Evolutionary conservation across 2,113 vertebrate species (phyloP), one percentile per base, ranked within the genome.

Genomic region (Saiga tatarica): DNA sequence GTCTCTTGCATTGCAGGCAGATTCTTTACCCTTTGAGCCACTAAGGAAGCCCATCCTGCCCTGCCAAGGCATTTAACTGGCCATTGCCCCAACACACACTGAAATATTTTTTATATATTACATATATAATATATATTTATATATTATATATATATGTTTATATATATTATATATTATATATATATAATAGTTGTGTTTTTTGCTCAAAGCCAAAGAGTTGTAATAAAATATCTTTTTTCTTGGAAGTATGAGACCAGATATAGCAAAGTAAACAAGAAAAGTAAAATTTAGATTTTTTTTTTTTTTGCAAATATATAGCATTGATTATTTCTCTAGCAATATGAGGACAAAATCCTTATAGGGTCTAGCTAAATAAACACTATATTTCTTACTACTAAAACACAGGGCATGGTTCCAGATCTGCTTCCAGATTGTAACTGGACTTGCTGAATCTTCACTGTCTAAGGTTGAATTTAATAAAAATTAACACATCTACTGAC

Each of bases 401-500:
- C 91, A 25, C 17, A 98, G 71, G 74, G 71, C 53, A n/a, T 92
- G 7, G 62, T 82, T 95, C 53, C 76, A 93, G 33, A 82, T 83
- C 53, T 92, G 57, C 53, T 95, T 92, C 87, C 25, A 93, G 30
- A 36, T 95, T 30, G 53, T 45, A 74, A 47, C 39, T 62, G 88
- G 50, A 52, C 13, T 62, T 97, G 55, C 74, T 81, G 67, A 95
- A 97, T 23, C 71, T 98, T 91, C 93, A 96, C 47, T 95, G 59
- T 39, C 17, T 33, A 84, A 97, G 7, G 14, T 57, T 79, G 64
- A 17, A 53, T 79, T 87, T 95, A 98, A 28, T 95, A 19, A 87
- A 55, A 97, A 76, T 81, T 92, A 93, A 97, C 45, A 76, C 36
- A 91, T 8, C 42, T 96, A 93, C 93, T 95, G 71, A 93, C 94